These are phyloP conservation scores for Nycticryphes semicollaris DNA, from an alignment of 2,113 vertebrate species.

Conservation along the genomic window DNA sequence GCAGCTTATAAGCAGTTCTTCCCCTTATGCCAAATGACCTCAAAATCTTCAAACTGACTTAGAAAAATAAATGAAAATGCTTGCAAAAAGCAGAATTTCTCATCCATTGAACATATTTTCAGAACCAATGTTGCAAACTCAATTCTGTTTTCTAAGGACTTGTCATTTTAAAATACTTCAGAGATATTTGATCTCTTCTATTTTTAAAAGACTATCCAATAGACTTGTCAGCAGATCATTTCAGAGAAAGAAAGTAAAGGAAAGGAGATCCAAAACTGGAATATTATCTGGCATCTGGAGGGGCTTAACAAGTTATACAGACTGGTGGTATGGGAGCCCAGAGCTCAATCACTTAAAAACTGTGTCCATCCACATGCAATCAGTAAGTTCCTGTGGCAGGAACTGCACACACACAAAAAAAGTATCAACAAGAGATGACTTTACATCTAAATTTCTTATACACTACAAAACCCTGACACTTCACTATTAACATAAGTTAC, in stretches of 20 bases:
- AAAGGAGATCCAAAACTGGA: not conserved
- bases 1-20: not conserved
- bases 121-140: not conserved
- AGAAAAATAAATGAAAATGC: not conserved
- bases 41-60: not conserved
- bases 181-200: not conserved
- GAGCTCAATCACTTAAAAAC: too few species aligned
- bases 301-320: not conserved
- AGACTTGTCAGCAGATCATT: not conserved
- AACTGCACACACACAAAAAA: not conserved
- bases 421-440: not conserved
- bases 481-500: too few species aligned
- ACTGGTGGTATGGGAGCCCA: not conserved
- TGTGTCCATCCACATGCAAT: not conserved
- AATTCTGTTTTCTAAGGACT: not conserved
- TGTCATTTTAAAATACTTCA: too few species aligned
- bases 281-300: not conserved
- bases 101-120: not conserved
- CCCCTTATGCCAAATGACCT: too few species aligned
- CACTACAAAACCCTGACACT: not conserved
- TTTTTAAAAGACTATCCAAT: conserved; percentile 13
- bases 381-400: too few species aligned
- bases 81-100: not conserved
- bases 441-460: too few species aligned
- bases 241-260: not conserved